Evolutionary conservation across 2,888 invertebrate genomes (phyloP).

Genomic region (Cactoblastis cactorum): DNA sequence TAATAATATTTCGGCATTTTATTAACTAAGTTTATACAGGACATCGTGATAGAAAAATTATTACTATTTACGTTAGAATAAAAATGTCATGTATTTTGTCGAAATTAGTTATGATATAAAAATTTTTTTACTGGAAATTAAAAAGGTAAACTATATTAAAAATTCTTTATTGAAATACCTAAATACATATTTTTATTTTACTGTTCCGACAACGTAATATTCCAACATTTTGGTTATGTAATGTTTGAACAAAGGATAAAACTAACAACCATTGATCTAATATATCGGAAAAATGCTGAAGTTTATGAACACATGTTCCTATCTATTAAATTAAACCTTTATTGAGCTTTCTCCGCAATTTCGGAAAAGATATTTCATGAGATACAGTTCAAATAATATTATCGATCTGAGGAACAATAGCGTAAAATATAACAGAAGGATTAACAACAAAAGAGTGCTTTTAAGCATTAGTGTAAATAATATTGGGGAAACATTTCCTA

Average conservation of each 20-base stretch:
- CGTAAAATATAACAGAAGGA: neutral
- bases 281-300: conserved; percentile 6
- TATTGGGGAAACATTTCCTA: neutral
- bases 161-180: neutral
- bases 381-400: neutral
- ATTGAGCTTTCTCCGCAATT: neutral
- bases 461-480: neutral
- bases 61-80: too few species aligned
- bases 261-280: neutral
- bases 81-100: neutral
- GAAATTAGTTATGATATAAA: too few species aligned
- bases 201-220: neutral
- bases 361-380: neutral
- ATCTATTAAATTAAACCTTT: neutral
- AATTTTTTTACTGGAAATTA: too few species aligned
- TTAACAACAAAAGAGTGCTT: neutral
- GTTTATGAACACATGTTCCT: conserved; percentile 2
- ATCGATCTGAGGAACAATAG: neutral
- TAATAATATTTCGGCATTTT: too few species aligned
- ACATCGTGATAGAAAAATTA: too few species aligned
- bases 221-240: neutral
- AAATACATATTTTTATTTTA: neutral
- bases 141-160: too few species aligned
- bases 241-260: neutral
- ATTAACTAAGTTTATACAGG: too few species aligned